Evolutionary conservation across 1,140 invertebrate genomes (phyloP).

Genomic region (Bombus picipes): DNA sequence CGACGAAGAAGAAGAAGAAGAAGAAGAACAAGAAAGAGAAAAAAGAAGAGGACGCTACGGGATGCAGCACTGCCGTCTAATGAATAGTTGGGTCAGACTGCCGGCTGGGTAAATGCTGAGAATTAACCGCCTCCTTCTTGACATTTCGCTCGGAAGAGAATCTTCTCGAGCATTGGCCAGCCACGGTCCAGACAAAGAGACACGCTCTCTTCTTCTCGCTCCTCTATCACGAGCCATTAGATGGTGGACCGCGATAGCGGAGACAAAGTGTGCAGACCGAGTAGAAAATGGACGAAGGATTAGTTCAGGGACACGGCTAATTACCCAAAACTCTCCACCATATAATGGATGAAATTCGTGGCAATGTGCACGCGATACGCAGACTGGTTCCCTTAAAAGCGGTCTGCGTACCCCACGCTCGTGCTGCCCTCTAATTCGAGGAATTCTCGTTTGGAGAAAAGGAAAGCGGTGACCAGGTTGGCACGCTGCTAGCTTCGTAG

Average conservation of each 20-base stretch:
- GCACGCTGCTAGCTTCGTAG: slow-evolving; percentile 4
- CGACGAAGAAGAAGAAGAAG: not conserved
- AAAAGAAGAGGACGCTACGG: slow-evolving; percentile 62
- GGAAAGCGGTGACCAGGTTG: not conserved
- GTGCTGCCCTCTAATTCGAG: slow-evolving; percentile 42
- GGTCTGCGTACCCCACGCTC: not conserved
- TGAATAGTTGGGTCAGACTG: slow-evolving; percentile 76
- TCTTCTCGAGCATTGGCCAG: slow-evolving; percentile 32
- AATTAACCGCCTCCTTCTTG: slow-evolving; percentile 76
- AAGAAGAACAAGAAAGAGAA: not conserved
- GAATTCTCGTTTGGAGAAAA: slow-evolving; percentile 40
- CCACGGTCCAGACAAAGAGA: not conserved
- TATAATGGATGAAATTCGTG: slow-evolving; percentile 38
- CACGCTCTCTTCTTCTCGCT: slow-evolving; percentile 30
- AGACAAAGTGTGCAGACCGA: slow-evolving; percentile 40
- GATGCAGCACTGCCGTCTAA: slow-evolving; percentile 75
- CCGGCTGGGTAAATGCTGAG: slow-evolving; percentile 72
- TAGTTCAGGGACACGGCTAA: slow-evolving; percentile 44
- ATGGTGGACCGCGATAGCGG: slow-evolving; percentile 37
- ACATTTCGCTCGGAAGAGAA: slow-evolving; percentile 72
- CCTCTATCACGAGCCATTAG: slow-evolving; percentile 50
- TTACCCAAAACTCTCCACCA: slow-evolving; percentile 46
- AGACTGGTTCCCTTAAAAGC: slow-evolving; percentile 47
- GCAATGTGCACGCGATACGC: slow-evolving; percentile 36
- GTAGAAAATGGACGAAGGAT: slow-evolving; percentile 50